phyloP scores from a whole-genome alignment of 2,797 vertebrate genomes.

The Hylomyscus alleni region DNA sequence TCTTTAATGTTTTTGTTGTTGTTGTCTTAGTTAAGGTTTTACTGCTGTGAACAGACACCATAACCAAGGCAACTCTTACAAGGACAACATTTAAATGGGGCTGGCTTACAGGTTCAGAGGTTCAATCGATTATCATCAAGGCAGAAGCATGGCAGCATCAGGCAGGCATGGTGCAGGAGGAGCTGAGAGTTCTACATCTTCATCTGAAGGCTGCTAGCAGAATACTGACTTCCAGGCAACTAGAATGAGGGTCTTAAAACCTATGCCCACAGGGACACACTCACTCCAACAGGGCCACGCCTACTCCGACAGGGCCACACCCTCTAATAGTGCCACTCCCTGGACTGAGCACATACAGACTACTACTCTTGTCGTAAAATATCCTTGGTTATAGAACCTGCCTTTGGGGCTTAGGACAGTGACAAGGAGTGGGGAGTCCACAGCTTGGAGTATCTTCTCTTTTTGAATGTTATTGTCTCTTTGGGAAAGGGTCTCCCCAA shows the following conservation, averaged over 20 bases:
- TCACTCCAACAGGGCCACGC: too few species aligned
- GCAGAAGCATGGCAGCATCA: too few species aligned
- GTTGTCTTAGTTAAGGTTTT: background rate
- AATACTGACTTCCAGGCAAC: too few species aligned
- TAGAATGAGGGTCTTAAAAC: too few species aligned
- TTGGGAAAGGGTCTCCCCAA: background rate
- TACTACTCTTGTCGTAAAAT: background rate
- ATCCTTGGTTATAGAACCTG: too few species aligned
- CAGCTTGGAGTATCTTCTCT: background rate
- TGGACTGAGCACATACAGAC: background rate
- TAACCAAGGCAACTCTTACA: background rate
- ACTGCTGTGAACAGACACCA: background rate
- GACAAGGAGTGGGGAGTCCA: background rate
- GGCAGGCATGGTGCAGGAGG: too few species aligned
- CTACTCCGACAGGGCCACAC: background rate
- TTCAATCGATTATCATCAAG: too few species aligned
- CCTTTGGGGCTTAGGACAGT: background rate
- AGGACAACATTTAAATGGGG: too few species aligned
- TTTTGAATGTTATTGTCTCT: background rate
- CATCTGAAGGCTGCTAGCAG: too few species aligned
- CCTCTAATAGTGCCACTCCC: background rate
- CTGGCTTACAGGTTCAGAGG: too few species aligned
- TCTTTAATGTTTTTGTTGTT: background rate
- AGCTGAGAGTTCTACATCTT: too few species aligned
- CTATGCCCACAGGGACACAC: too few species aligned